These are phyloP conservation scores for Drosophila neonasuta DNA, from an alignment of 2,888 invertebrate species.

Conservation along the genomic window DNA sequence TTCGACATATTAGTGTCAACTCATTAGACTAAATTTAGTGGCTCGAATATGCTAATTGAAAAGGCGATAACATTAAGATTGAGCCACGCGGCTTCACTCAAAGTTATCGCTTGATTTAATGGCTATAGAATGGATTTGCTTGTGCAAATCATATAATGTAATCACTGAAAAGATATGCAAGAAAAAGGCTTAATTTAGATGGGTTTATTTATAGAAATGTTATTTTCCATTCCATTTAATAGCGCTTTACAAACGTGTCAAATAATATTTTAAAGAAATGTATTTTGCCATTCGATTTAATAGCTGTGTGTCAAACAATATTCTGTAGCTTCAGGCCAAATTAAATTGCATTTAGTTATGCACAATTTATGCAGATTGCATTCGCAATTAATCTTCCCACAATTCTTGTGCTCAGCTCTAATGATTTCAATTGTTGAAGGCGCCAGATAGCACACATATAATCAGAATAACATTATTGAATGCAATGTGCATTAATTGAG, in stretches of 20 bases:
- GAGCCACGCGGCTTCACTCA: conserved; percentile 39
- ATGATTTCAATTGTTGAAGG: neutral
- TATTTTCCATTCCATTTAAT: neutral
- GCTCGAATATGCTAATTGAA: conserved; percentile 64
- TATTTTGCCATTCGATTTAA: too few relatives aligned
- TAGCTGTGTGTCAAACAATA: too few relatives aligned
- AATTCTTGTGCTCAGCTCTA: neutral
- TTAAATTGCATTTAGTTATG: neutral
- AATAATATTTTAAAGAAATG: conserved; percentile 1
- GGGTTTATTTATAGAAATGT: conserved; percentile 1
- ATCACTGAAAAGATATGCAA: conserved; percentile 12
- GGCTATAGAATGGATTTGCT: conserved; percentile 19
- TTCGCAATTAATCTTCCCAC: conserved; percentile 8
- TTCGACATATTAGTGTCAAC: conserved; percentile 65
- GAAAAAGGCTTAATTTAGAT: neutral
- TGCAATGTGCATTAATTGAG: conserved; percentile 37
- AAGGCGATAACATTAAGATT: conserved; percentile 35
- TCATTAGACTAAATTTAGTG: conserved; percentile 67
- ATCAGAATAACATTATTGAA: conserved; percentile 10
- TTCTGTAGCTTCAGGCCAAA: conserved; percentile 3
- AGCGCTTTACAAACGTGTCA: neutral
- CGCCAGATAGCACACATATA: conserved; percentile 3
- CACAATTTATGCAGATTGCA: conserved; percentile 6
- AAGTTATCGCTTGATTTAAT: conserved; percentile 47
- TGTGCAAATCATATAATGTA: conserved; percentile 33